These are phyloP conservation scores for Cabera pusaria DNA, from an alignment of 2,888 invertebrate genomes.

Conservation along the genomic window DNA sequence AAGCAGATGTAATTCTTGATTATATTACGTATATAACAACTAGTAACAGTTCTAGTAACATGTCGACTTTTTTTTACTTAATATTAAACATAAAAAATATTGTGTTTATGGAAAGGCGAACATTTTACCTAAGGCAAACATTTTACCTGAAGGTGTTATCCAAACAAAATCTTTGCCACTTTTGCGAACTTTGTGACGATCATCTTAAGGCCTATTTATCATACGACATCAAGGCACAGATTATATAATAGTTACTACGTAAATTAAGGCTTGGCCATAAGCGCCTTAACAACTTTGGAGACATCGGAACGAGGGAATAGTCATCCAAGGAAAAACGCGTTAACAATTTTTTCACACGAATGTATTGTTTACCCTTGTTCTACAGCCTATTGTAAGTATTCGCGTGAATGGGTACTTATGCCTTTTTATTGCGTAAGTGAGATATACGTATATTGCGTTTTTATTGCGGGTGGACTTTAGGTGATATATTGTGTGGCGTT, in stretches of 20 bases:
- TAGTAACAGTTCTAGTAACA: no score
- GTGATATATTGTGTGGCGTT: conserved; percentile 24
- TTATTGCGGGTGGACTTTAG: conserved; percentile 33
- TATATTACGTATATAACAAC: no score
- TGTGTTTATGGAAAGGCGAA: no score
- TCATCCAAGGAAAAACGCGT: conserved; percentile 25
- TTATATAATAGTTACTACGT: no score
- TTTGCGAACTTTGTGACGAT: conserved; percentile 2
- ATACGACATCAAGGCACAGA: conserved; percentile 10
- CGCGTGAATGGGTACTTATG: conserved; percentile 44
- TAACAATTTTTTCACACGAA: conserved; percentile 39
- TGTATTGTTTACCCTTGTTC: conserved; percentile 45
- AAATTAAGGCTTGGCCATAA: conserved; percentile 6
- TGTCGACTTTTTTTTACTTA: no score
- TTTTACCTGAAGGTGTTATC: no score
- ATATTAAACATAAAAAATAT: no score
- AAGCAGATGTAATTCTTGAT: no score
- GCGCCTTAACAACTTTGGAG: conserved; percentile 16
- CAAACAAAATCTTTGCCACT: no score
- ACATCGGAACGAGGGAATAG: conserved; percentile 30
- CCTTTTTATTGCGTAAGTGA: conserved; percentile 37
- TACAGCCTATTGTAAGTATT: conserved; percentile 42
- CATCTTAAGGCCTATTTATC: conserved; percentile 6
- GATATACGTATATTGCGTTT: conserved; percentile 42
- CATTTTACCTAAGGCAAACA: no score